Percentiles rank a stretch among this genome's conserved stretches.
These are phyloP conservation scores for Enteromius anoplus DNA, from an alignment of 2,797 vertebrate genomes.

Conservation along the genomic window DNA sequence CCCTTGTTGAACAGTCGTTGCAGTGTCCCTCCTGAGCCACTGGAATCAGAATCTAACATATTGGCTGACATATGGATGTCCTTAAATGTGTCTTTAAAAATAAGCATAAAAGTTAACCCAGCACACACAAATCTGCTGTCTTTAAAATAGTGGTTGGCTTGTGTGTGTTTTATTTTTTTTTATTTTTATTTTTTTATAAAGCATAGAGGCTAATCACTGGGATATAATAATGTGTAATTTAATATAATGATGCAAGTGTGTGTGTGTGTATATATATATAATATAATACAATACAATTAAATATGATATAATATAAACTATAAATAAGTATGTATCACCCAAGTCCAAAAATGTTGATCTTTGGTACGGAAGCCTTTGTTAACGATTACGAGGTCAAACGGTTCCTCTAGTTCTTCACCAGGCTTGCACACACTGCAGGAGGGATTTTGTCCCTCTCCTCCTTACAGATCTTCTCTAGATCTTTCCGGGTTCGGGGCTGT, in stretches of 20 bases:
- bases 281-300: background rate
- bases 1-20: constrained; percentile 52
- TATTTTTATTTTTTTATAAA: background rate
- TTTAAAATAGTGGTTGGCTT: background rate
- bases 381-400: no score
- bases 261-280: no score
- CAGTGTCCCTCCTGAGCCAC: constrained; percentile 49
- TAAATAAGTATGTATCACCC: no score
- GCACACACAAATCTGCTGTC: background rate
- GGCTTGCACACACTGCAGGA: no score
- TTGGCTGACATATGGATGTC: constrained; percentile 36
- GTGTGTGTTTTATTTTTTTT: background rate
- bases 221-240: background rate
- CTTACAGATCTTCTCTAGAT: no score
- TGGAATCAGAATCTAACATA: constrained; percentile 22
- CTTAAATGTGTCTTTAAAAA: constrained; percentile 31
- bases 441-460: no score
- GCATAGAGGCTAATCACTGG: background rate
- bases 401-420: no score
- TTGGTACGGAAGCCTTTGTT: no score
- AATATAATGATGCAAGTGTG: no score
- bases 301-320: no score
- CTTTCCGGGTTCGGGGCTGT: no score
- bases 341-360: no score
- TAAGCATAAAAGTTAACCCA: background rate